phyloP scores from a whole-genome alignment of 2,888 invertebrate species.

The Lepidocyrtinus sp. region DNA sequence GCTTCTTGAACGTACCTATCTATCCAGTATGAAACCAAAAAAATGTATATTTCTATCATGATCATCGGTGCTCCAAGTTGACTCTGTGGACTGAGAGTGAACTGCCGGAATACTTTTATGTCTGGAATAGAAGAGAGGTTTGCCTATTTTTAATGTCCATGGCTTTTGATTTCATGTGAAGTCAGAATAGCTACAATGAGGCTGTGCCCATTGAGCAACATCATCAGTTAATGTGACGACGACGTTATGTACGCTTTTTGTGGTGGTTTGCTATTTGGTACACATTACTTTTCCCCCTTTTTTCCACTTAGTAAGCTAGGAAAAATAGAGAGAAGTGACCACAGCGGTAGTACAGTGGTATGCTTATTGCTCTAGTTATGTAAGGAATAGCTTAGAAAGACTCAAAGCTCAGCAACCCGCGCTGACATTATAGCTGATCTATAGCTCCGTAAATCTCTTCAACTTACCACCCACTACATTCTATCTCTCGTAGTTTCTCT shows the following conservation, averaged over 20 bases:
- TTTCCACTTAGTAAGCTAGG: constrained; percentile 19
- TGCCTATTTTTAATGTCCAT: constrained; percentile 20
- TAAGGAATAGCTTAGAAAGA: constrained; percentile 52
- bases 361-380: constrained; percentile 34
- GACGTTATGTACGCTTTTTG: constrained; percentile 22
- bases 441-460: constrained; percentile 70
- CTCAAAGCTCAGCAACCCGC: constrained; percentile 70
- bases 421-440: constrained; percentile 71
- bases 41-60: background rate
- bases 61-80: constrained; percentile 3
- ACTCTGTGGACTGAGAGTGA: background rate
- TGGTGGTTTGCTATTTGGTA: constrained; percentile 15
- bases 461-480: constrained; percentile 69
- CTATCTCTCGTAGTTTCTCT: constrained; percentile 60
- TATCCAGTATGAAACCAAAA: constrained; percentile 4
- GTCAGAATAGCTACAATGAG: background rate
- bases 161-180: constrained; percentile 42
- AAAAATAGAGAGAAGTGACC: constrained; percentile 22
- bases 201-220: constrained; percentile 7
- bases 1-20: no score
- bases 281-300: constrained; percentile 39
- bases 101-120: background rate
- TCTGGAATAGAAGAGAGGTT: background rate
- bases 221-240: constrained; percentile 32
- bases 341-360: constrained; percentile 9